Conservation (phyloP, 2,888 invertebrate species). For the Ichneumon xanthorius region DNA sequence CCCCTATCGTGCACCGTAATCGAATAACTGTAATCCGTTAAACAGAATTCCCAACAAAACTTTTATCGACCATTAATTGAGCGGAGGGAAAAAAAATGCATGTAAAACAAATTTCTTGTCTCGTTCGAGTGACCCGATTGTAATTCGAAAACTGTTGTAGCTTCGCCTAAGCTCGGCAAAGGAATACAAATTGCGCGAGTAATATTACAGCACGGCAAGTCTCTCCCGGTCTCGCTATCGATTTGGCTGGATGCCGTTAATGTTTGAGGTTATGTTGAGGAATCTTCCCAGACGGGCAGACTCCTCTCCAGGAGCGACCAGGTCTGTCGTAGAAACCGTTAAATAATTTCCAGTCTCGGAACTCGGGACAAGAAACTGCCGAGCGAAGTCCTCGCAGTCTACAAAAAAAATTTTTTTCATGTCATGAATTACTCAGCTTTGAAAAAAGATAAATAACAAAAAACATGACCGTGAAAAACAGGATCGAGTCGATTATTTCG, state of each 20-base stretch:
- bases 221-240: conserved; percentile 9
- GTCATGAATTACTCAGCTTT: neutral
- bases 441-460: neutral
- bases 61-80: neutral
- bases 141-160: neutral
- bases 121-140: neutral
- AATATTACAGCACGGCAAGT: conserved; percentile 1
- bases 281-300: neutral
- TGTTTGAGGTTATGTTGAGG: conserved; percentile 30
- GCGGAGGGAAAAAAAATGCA: neutral
- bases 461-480: neutral
- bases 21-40: neutral
- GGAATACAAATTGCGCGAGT: neutral
- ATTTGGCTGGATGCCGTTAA: conserved; percentile 8
- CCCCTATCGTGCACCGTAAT: neutral
- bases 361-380: neutral
- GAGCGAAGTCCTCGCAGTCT: neutral
- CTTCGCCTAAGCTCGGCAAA: neutral
- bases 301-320: neutral
- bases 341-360: neutral
- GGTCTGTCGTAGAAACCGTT: neutral
- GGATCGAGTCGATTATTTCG: neutral
- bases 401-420: neutral
- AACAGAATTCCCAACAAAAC: neutral
- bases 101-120: neutral